Evolutionary conservation across 2,113 vertebrate species (phyloP), one percentile per base, ranked within the genome.

Genomic region (Sakesphorus luctuosus): DNA sequence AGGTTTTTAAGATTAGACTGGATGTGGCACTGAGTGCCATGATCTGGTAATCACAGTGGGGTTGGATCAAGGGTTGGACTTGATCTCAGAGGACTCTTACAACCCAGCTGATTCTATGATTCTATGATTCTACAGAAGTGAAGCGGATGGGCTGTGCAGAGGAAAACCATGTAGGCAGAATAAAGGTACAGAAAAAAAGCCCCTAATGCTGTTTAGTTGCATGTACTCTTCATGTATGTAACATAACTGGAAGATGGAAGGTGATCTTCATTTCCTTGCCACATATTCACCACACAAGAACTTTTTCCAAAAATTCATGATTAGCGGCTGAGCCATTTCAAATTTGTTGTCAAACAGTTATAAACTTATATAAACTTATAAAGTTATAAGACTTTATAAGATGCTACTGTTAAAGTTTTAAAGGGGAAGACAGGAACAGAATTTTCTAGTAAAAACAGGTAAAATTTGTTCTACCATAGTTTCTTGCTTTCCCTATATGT

Each of bases 191-290:
- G 24, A 3, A 3, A 59, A 65, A 68, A 31, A 33, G 49, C 7
- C 7, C 21, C 38, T 24, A 24, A 50, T 0, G 1, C 25, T 53
- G 6, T 46, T 53, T 2, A 52, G 19, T 21, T 73, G 9, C 29
- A 26, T 3, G 8, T 33, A 40, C 25, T n/a, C 16, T 16, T 74
- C 36, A 58, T 0, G 0, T 5, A 13, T 29, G 61, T 49, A 81
- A 68, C 4, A 0, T 10, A 47, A 66, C 11, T 13, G 21, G 35
- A 11, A 29, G 40, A 44, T 11, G 14, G 47, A 75, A 63, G 11
- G 8, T 23, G 18, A 62, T 29, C 21, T 74, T 87, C 5, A 49
- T 21, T 75, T 82, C 56, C 23, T 75, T 63, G 26, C 28, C 31
- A 77, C 2, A 24, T 3, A 44, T 3, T 23, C 20, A 53, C 28